Conservation (phyloP, 53 echinoderm and acorn worm species). For the Antedon mediterranea region DNA sequence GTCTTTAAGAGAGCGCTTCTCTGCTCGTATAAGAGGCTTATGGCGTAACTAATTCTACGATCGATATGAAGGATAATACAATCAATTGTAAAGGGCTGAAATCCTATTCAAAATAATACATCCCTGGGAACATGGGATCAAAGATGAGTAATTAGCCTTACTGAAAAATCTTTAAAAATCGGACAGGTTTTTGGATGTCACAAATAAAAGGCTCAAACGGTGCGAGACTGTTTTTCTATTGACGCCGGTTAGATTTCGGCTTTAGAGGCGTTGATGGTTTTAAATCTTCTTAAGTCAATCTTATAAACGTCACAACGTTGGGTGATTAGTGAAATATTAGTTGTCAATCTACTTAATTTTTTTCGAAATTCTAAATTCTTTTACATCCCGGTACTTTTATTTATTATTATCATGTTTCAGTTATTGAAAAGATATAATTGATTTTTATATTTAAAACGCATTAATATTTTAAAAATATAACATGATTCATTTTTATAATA, state of each 20-base stretch:
- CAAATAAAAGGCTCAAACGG: background rate
- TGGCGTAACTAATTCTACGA: background rate
- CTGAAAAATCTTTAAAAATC: background rate
- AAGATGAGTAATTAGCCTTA: background rate
- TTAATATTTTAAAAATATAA: too few species aligned
- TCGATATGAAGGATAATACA: background rate
- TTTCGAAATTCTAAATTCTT: too few species aligned
- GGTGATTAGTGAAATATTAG: too few species aligned
- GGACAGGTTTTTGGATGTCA: background rate
- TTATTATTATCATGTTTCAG: too few species aligned
- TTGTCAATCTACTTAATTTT: too few species aligned
- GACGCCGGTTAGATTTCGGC: background rate
- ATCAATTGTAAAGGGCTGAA: background rate
- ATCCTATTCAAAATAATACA: background rate
- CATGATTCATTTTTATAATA: too few species aligned
- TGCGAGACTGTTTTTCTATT: background rate
- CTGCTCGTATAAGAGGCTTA: background rate
- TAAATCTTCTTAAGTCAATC: background rate
- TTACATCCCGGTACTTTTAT: too few species aligned
- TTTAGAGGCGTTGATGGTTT: background rate
- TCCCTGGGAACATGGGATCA: background rate
- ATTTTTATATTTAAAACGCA: too few species aligned
- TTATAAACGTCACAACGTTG: background rate
- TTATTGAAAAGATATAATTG: too few species aligned
- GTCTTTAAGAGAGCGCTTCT: background rate